Percentiles rank a stretch among this genome's conserved stretches.
Conservation (phyloP, 2,797 vertebrate species). For the Botia almorhae region DNA sequence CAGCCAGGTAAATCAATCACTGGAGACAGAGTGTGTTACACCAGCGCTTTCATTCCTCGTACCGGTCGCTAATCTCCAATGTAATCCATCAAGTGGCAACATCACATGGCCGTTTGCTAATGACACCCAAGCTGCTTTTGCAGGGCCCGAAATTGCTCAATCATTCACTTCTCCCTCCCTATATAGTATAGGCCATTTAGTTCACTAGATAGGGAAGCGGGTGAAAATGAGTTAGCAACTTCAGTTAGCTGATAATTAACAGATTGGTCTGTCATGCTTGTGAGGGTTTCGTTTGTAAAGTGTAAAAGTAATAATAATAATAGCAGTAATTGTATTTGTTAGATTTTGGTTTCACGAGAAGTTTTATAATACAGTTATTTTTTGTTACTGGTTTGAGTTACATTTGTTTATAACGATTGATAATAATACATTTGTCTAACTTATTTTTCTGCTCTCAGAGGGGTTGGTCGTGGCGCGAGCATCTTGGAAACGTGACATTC, state of each 20-base stretch:
- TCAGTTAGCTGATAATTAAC: neutral
- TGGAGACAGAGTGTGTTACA: conserved; percentile 50
- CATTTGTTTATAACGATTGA: too few species aligned
- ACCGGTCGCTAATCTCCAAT: conserved; percentile 69
- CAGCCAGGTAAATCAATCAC: conserved; percentile 70
- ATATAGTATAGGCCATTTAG: neutral
- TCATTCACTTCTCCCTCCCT: neutral
- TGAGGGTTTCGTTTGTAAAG: neutral
- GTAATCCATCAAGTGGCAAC: conserved; percentile 71
- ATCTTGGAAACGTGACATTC: neutral
- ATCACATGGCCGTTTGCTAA: conserved; percentile 58
- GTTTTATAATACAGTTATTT: too few species aligned
- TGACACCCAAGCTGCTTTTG: conserved; percentile 8
- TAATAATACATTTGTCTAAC: too few species aligned
- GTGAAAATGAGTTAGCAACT: neutral
- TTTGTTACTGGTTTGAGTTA: too few species aligned
- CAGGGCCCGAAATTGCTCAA: neutral
- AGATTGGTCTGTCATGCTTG: neutral
- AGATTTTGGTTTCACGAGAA: too few species aligned
- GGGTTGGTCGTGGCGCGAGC: too few species aligned
- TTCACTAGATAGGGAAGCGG: conserved; percentile 5
- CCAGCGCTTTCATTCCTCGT: conserved; percentile 56
- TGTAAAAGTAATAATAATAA: too few species aligned
- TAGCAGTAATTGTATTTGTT: too few species aligned
- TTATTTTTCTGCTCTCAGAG: too few species aligned